Evolutionary conservation across 2,113 vertebrate genomes (phyloP), one percentile per base, ranked within the genome.

Genomic region (Phyllostomus discolor): DNA sequence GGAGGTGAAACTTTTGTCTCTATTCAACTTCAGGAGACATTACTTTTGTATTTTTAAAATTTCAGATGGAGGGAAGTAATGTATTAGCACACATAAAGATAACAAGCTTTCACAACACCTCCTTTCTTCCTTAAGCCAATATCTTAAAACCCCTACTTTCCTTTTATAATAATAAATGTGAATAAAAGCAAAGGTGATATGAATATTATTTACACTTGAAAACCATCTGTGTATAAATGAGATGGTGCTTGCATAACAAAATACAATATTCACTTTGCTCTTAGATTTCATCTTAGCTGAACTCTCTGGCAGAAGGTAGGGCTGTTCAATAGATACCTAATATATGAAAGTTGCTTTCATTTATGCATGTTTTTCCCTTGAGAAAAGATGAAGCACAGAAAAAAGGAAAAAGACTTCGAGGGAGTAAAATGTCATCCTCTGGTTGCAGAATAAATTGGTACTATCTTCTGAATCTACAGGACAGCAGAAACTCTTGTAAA

Each of bases 1-100:
- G 83, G 95, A 96, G 91, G 90, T 96, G 76, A 93, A 97, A 93
- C 59, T 93, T 87, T 83, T 95, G 43, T 91, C 52, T 88, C 80
- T 59, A 88, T 48, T 95, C 66, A 95, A 86, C 41, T 94, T 97
- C 69, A 95, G 59, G 24, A 86, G 69, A 46, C 26, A 38, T 82
- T 93, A 3, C 33, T 95, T 88, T 91, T 82, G 20, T 85, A 66
- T 96, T 91, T 91, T 83, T 80, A 38, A 33, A 89, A 78, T 84
- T 46, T 62, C 7, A 8, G 19, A 59, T 84, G 41, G 62, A 96
- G 9, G 43, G 95, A 73, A 83, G 7, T 83, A 50, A 90, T 46
- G 19, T 79, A 96, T 89, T 69, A 76, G 5, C 66, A 81, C 2
- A 62, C 43, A 93, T 26, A 76, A 93, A 75, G 67, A 22, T 52